A percentile compares a stretch with the other conserved stretches of the same genome.
phyloP scores from a whole-genome alignment of 2,888 invertebrate genomes.

The Lasioglossum malachurum region DNA sequence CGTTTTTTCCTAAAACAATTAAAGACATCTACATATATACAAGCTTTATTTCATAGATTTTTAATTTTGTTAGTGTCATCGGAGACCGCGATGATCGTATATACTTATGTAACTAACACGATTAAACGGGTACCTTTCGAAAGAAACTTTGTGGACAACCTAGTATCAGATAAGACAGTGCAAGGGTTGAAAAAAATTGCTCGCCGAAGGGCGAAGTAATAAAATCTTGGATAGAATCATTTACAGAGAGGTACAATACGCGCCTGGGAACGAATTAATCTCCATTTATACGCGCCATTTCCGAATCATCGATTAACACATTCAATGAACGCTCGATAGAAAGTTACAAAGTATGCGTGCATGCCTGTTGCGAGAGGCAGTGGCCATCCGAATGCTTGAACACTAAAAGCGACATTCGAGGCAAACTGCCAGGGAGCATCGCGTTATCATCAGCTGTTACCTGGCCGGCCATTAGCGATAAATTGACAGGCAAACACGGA shows the following conservation, averaged over 20 bases:
- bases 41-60: too few species aligned
- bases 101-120: too few species aligned
- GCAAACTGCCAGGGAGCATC: conserved; percentile 71
- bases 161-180: background rate
- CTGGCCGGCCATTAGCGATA: conserved; percentile 73
- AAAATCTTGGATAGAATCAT: conserved; percentile 2
- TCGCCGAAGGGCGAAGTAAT: background rate
- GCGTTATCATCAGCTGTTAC: conserved; percentile 77
- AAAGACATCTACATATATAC: too few species aligned
- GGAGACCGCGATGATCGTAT: too few species aligned
- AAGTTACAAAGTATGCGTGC: conserved; percentile 35
- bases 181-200: background rate
- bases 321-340: conserved; percentile 15
- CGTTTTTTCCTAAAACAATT: too few species aligned
- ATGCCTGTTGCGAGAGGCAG: conserved; percentile 36
- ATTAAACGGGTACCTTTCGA: too few species aligned
- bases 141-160: background rate
- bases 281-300: conserved; percentile 10
- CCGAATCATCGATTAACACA: conserved; percentile 19
- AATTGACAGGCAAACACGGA: conserved; percentile 78
- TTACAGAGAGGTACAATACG: conserved; percentile 1
- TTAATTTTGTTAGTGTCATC: too few species aligned
- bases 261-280: conserved; percentile 11
- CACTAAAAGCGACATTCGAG: conserved; percentile 75
- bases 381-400: conserved; percentile 66